These are phyloP conservation scores for Eulemur albifrons DNA, from an alignment of 2,797 vertebrate genomes.

Conservation along the genomic window DNA sequence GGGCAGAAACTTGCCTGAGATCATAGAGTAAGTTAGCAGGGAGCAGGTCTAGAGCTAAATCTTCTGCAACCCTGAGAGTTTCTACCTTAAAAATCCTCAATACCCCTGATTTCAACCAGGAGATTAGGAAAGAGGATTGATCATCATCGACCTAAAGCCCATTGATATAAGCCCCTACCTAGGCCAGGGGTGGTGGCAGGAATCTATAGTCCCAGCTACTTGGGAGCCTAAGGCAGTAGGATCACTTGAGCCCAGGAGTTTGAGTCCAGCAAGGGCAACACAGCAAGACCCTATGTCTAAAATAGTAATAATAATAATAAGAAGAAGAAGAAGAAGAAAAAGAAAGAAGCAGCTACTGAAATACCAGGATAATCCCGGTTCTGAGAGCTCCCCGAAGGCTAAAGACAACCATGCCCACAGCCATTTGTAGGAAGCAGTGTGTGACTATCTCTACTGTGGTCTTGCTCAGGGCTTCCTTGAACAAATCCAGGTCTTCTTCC, in stretches of 20 bases:
- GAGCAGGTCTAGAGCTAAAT: not conserved
- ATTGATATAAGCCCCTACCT: not conserved
- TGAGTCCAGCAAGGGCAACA: not conserved
- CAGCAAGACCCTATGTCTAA: not conserved
- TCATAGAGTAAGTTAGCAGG: not conserved
- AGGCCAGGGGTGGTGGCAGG: not conserved
- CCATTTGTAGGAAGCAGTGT: rapidly evolving
- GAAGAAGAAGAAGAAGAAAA: not conserved
- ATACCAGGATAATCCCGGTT: not conserved
- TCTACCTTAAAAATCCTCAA: not conserved
- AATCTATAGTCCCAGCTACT: not conserved
- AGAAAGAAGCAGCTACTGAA: not conserved
- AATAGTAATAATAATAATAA: not conserved
- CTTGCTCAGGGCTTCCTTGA: not conserved
- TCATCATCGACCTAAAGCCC: not conserved
- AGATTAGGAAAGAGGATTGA: not conserved
- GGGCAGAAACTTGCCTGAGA: not conserved
- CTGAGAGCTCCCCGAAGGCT: not conserved
- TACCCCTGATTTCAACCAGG: not conserved
- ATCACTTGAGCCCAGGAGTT: not conserved
- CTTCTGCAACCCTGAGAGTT: not conserved
- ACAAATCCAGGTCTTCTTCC: not conserved
- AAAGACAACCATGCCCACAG: rapidly evolving
- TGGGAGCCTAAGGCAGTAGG: not conserved
- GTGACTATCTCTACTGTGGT: not conserved